Evolutionary conservation across 2,888 invertebrate species (phyloP), one percentile per base, ranked within the genome.

Genomic region (Euclidia mi): DNA sequence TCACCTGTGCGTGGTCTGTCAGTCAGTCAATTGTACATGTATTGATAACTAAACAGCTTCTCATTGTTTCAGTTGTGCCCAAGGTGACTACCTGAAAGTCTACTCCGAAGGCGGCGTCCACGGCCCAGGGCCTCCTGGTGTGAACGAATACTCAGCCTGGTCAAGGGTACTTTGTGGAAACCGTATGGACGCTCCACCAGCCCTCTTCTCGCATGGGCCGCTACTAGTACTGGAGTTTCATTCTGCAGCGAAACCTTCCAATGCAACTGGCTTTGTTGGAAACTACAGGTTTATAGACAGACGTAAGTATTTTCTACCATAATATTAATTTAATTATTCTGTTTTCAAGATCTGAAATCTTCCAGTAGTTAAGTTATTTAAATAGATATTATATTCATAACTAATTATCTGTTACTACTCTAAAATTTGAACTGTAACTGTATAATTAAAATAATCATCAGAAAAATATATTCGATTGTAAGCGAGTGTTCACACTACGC

Each of bases 101-200:
- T 98, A 97, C 89, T 95, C 97, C 20, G 97, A 98, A 89, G 95
- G 97, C 65, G 96, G 96, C 10, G 95, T 96, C 46, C 97, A 97
- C 78, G 96, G 96, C 0, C 94, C 94, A 0, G 94, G 94, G 0
- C 95, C 97, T 53, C 97, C 97, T 62, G 96, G 95, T 2, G 96
- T 97, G 76, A 97, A 97, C 85, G 97, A 97, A 83, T 96, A 96
- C 83, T 97, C 97, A 0, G 96, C 96, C n/a, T 97, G 97, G 96
- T 96, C 97, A 37, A 95, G 96, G 28, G 91, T 96, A 9, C 91
- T 32, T n/a, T 98, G 98, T 79, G 97, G 97, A 1, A 95, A 95
- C 67, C 90, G 96, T 74, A 93, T 93, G n/a, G 96, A 97, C 79
- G 95, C 96, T 40, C 97, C 97, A 37, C 96, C 96, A 68, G 95